Evolutionary conservation across 2,113 vertebrate genomes (phyloP), one percentile per base, ranked within the genome.

Genomic region (Sander lucioperca): DNA sequence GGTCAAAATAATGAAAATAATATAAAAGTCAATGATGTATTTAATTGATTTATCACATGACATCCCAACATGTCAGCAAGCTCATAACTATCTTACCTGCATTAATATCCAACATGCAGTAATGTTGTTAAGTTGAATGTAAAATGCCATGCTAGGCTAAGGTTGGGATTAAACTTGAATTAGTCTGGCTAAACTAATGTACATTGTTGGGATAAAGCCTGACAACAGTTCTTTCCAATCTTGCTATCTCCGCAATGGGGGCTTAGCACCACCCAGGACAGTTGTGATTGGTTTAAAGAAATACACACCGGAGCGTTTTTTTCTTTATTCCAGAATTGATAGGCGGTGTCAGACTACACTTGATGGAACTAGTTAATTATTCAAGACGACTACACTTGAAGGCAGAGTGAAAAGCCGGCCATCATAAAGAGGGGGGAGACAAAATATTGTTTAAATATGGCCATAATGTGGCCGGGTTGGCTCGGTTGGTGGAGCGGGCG

Each of bases 11-110:
- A 70, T 50, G 30, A 25, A 16, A 62, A 57, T 45, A 15, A 56
- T 4, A 13, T 12, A 54, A 79, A 83, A 65, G 4, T 59, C 53
- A 74, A 11, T 33, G 3, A 62, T 15, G 47, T 45, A 33, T 68
- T 54, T 59, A 8, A 72, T 70, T 67, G 1, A 4, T 74, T 77
- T 56, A 70, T 61, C 45, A 25, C 27, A 53, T 25, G 45, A 33
- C 16, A 39, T 71, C 21, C 43, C 33, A 23, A 64, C 79, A 82
- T 65, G 25, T 74, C 80, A 82, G 48, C 19, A 56, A 14, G 11
- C 47, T 25, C 18, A 6, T n/a, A 56, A 30, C 77, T 36, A 7
- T 9, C 16, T 36, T 59, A 79, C n/a, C 57, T 67, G 21, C 4
- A 48, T 63, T 58, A 69, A 77, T 61, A 79, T 57, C 13, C 12